Percentiles rank a stretch among this genome's conserved stretches.
These are phyloP conservation scores for Trissolcus japonicus DNA, from an alignment of 2,888 invertebrate genomes.

Conservation along the genomic window DNA sequence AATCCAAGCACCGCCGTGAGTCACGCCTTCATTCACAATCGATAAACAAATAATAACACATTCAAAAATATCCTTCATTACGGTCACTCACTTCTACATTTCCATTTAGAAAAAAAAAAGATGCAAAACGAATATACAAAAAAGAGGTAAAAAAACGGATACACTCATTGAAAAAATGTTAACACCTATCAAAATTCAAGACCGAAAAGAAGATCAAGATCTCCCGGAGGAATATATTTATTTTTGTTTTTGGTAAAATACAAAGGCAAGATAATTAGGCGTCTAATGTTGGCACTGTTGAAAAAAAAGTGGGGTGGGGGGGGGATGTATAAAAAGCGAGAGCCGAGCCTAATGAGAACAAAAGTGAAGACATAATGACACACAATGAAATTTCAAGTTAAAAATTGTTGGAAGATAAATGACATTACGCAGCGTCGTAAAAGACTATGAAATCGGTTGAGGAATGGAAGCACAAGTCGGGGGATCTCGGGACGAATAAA, in stretches of 20 bases:
- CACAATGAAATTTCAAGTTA: slow-evolving; percentile 59
- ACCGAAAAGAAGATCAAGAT: too few relatives aligned
- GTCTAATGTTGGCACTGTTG: neutral
- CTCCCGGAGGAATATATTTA: too few relatives aligned
- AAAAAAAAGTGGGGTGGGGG: too few relatives aligned
- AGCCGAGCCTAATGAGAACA: slow-evolving; percentile 30
- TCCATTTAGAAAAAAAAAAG: neutral
- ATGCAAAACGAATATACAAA: neutral
- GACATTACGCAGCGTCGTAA: slow-evolving; percentile 53
- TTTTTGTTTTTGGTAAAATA: neutral
- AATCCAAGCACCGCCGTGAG: slow-evolving; percentile 12
- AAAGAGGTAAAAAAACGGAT: neutral
- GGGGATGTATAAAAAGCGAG: neutral
- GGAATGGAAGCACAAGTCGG: slow-evolving; percentile 41
- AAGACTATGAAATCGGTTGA: slow-evolving; percentile 20
- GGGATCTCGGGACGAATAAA: slow-evolving; percentile 47
- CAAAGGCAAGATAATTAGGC: neutral
- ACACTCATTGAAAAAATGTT: too few relatives aligned
- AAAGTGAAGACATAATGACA: slow-evolving; percentile 42
- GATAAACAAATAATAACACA: slow-evolving; percentile 36
- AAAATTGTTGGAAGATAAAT: slow-evolving; percentile 64
- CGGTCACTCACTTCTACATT: slow-evolving; percentile 30
- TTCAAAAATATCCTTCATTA: slow-evolving; percentile 32
- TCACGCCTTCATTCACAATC: slow-evolving; percentile 15
- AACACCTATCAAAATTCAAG: too few relatives aligned